Evolutionary conservation across 2,888 invertebrate genomes (phyloP).

Genomic region (Caenorhabditis parvicauda): DNA sequence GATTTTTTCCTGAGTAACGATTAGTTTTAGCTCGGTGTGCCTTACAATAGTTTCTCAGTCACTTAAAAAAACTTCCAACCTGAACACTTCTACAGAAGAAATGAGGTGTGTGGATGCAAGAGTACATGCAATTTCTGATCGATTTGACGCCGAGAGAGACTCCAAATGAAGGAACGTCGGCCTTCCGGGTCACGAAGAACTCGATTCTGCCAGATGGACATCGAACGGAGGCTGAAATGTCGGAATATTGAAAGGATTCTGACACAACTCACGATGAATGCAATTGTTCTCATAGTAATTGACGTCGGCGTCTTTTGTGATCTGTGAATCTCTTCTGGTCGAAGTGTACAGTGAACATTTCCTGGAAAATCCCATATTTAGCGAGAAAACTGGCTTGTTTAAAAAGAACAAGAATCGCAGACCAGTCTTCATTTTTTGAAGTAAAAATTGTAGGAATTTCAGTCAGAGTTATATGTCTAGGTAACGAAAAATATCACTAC

Average conservation of each 20-base stretch:
- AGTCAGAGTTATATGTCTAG: too few species aligned
- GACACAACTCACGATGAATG: slow-evolving; percentile 63
- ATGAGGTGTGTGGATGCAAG: slow-evolving; percentile 48
- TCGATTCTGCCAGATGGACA: slow-evolving; percentile 39
- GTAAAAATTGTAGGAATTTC: too few species aligned
- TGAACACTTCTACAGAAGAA: slow-evolving; percentile 50
- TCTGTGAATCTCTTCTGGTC: slow-evolving; percentile 42
- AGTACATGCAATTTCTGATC: slow-evolving; percentile 49
- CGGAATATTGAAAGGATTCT: background rate
- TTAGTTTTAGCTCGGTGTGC: too few species aligned
- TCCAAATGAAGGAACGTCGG: slow-evolving; percentile 43
- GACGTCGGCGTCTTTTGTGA: slow-evolving; percentile 43
- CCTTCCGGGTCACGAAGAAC: slow-evolving; percentile 45
- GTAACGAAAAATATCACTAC: too few species aligned
- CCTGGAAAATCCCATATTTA: slow-evolving; percentile 13
- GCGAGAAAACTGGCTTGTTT: background rate
- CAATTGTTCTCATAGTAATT: slow-evolving; percentile 69
- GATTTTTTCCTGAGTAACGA: too few species aligned
- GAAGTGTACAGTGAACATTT: slow-evolving; percentile 65
- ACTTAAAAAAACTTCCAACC: slow-evolving; percentile 3
- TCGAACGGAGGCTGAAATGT: slow-evolving; percentile 16
- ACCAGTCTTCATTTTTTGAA: too few species aligned
- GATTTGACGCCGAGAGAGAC: slow-evolving; percentile 33
- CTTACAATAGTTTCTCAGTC: background rate
- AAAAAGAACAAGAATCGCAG: too few species aligned